Conservation (phyloP, 2,113 vertebrate genomes). For the Butorides virescens region DNA sequence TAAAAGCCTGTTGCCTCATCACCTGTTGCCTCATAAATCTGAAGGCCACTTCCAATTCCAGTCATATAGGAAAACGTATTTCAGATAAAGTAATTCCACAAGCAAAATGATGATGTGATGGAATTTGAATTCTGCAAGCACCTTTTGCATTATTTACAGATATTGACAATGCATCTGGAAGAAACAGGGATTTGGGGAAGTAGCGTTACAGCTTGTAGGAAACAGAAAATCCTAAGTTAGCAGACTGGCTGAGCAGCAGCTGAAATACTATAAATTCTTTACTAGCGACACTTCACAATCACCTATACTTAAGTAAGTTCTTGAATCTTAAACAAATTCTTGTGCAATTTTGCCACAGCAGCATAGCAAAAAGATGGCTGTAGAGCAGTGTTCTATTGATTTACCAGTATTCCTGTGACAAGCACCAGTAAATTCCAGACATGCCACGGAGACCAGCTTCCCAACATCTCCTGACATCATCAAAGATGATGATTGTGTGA, state of each 20-base stretch:
- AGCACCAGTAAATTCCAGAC: background rate
- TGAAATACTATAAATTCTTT: background rate
- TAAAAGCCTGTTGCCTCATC: background rate
- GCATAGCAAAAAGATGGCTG: background rate
- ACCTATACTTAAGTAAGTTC: background rate
- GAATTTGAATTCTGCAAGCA: background rate
- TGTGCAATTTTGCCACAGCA: background rate
- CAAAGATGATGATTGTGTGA: accelerated
- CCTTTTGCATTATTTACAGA: constrained; percentile 2
- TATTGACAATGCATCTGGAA: background rate
- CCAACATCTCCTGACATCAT: background rate
- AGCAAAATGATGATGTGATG: background rate
- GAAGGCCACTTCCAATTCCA: background rate
- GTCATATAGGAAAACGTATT: background rate
- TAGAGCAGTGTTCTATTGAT: background rate
- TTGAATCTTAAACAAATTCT: background rate
- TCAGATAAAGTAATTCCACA: background rate
- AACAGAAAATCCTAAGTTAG: background rate
- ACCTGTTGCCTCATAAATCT: background rate
- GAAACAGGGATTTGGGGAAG: background rate
- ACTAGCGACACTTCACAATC: background rate
- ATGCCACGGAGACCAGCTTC: background rate
- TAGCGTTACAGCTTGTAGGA: background rate
- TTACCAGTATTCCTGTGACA: background rate
- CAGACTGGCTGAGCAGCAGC: background rate